phyloP scores from a whole-genome alignment of 2,797 vertebrate species.

The Euphonia xanthogaster region DNA sequence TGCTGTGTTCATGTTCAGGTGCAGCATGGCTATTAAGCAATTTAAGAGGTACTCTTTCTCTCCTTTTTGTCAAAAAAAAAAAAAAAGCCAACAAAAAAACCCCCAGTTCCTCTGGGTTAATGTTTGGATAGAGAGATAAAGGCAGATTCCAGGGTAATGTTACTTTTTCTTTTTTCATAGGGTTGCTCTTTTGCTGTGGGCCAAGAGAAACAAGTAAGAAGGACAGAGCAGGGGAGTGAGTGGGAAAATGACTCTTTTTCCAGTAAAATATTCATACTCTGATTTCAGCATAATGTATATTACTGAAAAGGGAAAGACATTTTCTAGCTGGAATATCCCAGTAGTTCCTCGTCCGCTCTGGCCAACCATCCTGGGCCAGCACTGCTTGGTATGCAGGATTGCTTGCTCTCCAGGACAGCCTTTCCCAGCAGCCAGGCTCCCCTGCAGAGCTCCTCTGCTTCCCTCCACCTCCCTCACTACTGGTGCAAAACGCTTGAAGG shows the following conservation, averaged over 20 bases:
- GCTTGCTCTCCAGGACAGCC: background rate
- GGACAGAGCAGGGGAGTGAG: background rate
- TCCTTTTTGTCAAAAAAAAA: background rate
- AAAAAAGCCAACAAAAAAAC: no score
- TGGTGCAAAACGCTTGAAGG: background rate
- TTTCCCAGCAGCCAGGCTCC: background rate
- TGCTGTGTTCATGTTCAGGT: background rate
- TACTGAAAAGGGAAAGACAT: background rate
- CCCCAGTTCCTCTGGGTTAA: background rate
- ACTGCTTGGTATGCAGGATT: accelerated
- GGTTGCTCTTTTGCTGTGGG: background rate
- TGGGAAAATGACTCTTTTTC: background rate
- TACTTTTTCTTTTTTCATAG: background rate
- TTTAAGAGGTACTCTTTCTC: background rate
- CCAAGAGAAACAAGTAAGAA: background rate
- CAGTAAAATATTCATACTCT: background rate
- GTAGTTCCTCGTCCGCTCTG: background rate
- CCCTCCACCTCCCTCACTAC: background rate
- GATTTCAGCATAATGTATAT: background rate
- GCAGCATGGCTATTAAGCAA: background rate
- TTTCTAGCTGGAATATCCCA: background rate
- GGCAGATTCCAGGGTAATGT: background rate
- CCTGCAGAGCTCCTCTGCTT: background rate
- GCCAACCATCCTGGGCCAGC: background rate
- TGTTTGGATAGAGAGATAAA: background rate